These are phyloP conservation scores for Parapsyche elsis DNA, from an alignment of 1,140 invertebrate genomes.

Conservation along the genomic window DNA sequence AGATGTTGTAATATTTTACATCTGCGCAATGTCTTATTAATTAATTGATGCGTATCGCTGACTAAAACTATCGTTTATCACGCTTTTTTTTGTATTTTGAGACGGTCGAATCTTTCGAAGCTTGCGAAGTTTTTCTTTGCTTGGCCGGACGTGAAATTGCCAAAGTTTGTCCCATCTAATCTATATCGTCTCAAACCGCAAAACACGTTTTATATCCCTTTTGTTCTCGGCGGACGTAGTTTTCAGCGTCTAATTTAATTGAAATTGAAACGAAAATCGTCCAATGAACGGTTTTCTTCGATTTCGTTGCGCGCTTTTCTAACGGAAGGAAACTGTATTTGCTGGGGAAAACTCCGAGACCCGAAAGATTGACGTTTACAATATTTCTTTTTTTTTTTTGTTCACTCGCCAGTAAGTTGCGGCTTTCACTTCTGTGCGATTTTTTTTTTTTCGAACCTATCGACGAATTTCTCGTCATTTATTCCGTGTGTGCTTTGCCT, in stretches of 20 bases:
- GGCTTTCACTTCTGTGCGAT: too few relatives aligned
- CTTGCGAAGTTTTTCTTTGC: constrained; percentile 9
- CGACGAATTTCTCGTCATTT: too few relatives aligned
- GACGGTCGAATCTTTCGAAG: not conserved
- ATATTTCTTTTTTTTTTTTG: too few relatives aligned
- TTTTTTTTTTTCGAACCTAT: too few relatives aligned
- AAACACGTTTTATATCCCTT: constrained; percentile 6
- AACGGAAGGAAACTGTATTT: not conserved
- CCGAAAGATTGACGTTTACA: too few relatives aligned
- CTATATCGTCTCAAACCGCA: constrained; percentile 7
- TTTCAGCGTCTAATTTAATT: constrained; percentile 15
- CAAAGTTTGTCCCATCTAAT: constrained; percentile 11
- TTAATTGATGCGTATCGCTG: too few relatives aligned
- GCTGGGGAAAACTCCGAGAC: not conserved
- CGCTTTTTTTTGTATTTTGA: not conserved
- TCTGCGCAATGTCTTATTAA: too few relatives aligned
- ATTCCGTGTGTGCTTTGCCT: too few relatives aligned
- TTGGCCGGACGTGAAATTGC: constrained; percentile 13
- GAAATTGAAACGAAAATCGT: not conserved
- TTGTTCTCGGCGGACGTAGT: not conserved
- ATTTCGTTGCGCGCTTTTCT: not conserved
- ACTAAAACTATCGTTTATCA: too few relatives aligned
- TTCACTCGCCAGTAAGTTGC: too few relatives aligned
- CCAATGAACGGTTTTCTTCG: not conserved
- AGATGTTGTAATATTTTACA: too few relatives aligned